Conservation (phyloP, 2,113 vertebrate species). For the Xenopus borealis region DNA sequence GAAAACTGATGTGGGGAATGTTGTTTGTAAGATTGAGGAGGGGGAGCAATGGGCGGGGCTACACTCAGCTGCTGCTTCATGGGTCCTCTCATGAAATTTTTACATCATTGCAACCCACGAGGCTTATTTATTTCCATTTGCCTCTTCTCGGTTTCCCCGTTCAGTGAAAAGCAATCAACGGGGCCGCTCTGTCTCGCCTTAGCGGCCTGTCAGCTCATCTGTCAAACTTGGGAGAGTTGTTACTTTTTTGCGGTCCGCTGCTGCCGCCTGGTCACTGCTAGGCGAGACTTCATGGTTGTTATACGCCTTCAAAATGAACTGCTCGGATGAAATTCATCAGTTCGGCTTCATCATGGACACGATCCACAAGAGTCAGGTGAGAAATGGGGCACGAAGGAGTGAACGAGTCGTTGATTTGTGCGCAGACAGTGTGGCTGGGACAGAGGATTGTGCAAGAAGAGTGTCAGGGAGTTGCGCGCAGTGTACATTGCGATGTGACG, state of each 20-base stretch:
- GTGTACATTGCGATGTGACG: no score
- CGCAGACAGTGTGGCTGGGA: no score
- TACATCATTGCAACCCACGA: conserved; percentile 48
- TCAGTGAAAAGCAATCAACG: background rate
- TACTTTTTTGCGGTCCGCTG: no score
- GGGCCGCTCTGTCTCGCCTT: background rate
- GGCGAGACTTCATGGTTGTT: no score
- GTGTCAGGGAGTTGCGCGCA: no score
- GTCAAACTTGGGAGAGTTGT: background rate
- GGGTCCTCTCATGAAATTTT: conserved; percentile 53
- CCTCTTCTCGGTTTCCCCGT: background rate
- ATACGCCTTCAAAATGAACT: conserved; percentile 64
- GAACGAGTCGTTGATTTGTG: no score
- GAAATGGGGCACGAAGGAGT: conserved; percentile 23
- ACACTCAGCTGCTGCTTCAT: conserved; percentile 46
- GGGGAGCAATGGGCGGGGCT: conserved; percentile 63
- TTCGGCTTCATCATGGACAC: conserved; percentile 84
- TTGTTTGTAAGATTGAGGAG: conserved; percentile 7
- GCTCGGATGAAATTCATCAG: conserved; percentile 65
- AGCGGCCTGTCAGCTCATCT: background rate
- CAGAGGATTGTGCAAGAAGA: no score
- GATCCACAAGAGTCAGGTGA: conserved; percentile 81
- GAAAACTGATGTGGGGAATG: no score
- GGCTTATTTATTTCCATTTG: conserved; percentile 44
- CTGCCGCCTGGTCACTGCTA: background rate